Evolutionary conservation across 2,113 vertebrate species (phyloP).

Genomic region (Craseonycteris thonglongyai): DNA sequence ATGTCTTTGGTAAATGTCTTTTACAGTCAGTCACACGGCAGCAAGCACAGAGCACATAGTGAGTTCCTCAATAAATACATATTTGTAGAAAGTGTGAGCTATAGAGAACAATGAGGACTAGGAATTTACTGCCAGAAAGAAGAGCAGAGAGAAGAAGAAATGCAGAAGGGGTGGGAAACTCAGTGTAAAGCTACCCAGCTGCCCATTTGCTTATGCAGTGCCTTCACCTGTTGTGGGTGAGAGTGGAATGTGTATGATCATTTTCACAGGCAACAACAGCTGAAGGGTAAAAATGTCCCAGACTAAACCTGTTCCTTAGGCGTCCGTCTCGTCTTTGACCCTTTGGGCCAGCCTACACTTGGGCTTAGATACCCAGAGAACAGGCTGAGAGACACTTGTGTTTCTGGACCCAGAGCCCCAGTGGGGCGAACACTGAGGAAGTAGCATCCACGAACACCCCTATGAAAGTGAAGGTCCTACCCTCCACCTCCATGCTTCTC

Average conservation of each 20-base stretch:
- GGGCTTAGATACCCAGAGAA: background rate
- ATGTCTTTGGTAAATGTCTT: background rate
- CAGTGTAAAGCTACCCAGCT: background rate
- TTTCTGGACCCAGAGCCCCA: fast-evolving
- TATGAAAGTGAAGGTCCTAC: background rate
- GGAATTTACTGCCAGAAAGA: background rate
- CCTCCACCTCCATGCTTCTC: background rate
- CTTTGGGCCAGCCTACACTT: background rate
- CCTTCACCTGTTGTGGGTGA: background rate
- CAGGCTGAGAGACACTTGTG: background rate
- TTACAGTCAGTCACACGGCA: background rate
- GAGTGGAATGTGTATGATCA: background rate
- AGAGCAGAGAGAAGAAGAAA: background rate
- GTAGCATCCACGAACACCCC: fast-evolving
- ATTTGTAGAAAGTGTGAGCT: background rate
- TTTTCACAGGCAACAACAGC: background rate
- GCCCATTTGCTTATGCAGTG: background rate
- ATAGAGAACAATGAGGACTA: background rate
- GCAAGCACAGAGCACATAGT: background rate
- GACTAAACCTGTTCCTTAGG: background rate
- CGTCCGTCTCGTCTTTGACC: background rate
- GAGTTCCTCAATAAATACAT: background rate
- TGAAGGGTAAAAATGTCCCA: background rate
- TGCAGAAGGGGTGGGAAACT: background rate
- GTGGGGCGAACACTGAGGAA: background rate